phyloP scores from a whole-genome alignment of 2,113 vertebrate species.

The Leptobrachium ailaonicum region DNA sequence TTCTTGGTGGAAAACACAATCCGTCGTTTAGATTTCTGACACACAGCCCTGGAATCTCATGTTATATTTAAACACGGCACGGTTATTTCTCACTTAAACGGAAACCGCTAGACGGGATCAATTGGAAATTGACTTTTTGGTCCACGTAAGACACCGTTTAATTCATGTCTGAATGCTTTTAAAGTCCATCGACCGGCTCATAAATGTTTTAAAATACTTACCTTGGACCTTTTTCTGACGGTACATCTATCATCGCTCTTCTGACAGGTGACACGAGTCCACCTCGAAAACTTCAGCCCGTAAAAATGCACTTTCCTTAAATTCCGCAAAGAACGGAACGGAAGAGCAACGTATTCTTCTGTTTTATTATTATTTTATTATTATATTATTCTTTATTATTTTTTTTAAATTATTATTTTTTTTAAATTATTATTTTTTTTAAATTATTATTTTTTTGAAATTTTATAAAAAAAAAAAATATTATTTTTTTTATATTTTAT shows the following conservation, averaged over 20 bases:
- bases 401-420: too few species aligned
- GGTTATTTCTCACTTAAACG: constrained; percentile 54
- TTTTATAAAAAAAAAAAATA: too few species aligned
- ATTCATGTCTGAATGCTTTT: constrained; percentile 66
- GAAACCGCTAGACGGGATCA: constrained; percentile 67
- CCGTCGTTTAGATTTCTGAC: constrained; percentile 15
- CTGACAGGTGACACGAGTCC: constrained; percentile 55
- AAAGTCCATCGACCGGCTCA: constrained; percentile 64
- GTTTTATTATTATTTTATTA: not conserved
- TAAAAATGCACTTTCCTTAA: constrained; percentile 21
- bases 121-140: constrained; percentile 72
- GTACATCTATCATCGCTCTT: constrained; percentile 55
- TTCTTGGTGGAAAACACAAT: constrained; percentile 4
- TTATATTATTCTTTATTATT: too few species aligned
- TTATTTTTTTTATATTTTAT: too few species aligned
- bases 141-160: constrained; percentile 66
- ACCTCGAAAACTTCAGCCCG: constrained; percentile 10
- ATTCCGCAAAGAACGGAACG: not conserved
- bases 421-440: too few species aligned
- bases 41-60: constrained; percentile 32
- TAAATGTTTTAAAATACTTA: constrained; percentile 69
- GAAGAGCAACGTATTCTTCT: not conserved
- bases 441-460: too few species aligned
- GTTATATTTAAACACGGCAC: constrained; percentile 52
- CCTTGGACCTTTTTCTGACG: constrained; percentile 50